Percentiles rank a stretch among this genome's conserved stretches.
Conservation (phyloP, 2,888 invertebrate species). For the Kuschelorhynchus macadamiae region DNA sequence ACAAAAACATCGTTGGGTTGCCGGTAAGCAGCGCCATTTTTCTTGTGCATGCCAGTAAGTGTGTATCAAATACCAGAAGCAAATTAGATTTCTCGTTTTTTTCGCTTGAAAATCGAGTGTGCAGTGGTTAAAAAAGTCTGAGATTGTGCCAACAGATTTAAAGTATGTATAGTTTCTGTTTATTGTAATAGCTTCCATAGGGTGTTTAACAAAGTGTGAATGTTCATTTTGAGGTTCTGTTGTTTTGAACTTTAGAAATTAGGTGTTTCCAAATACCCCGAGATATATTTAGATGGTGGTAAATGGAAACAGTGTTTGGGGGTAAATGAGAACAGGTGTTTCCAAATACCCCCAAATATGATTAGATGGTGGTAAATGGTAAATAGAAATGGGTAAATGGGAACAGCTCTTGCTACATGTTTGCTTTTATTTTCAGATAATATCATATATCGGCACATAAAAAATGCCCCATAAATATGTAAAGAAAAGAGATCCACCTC, state of each 20-base stretch:
- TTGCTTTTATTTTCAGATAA: conserved; percentile 4
- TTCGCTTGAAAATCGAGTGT: background rate
- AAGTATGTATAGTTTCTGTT: conserved; percentile 7
- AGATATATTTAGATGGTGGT: conserved; percentile 3
- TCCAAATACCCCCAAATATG: too few species aligned
- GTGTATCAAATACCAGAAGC: background rate
- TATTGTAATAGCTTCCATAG: background rate
- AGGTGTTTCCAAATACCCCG: background rate
- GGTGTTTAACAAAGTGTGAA: conserved; percentile 5
- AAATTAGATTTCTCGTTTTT: background rate
- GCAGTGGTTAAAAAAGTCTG: background rate
- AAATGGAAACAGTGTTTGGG: conserved; percentile 8
- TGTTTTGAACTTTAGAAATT: background rate
- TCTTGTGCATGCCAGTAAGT: background rate
- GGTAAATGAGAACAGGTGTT: conserved; percentile 1
- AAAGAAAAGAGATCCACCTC: conserved; percentile 5
- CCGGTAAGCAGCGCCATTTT: background rate
- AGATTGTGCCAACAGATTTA: conserved; percentile 5
- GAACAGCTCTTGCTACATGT: background rate
- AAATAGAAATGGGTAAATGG: too few species aligned
- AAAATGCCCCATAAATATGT: conserved; percentile 13
- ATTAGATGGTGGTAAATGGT: too few species aligned
- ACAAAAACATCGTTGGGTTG: background rate
- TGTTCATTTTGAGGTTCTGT: background rate
- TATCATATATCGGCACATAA: conserved; percentile 2